These are phyloP conservation scores for Omphaloscelis lunosa DNA, from an alignment of 2,888 invertebrate genomes.

Conservation along the genomic window DNA sequence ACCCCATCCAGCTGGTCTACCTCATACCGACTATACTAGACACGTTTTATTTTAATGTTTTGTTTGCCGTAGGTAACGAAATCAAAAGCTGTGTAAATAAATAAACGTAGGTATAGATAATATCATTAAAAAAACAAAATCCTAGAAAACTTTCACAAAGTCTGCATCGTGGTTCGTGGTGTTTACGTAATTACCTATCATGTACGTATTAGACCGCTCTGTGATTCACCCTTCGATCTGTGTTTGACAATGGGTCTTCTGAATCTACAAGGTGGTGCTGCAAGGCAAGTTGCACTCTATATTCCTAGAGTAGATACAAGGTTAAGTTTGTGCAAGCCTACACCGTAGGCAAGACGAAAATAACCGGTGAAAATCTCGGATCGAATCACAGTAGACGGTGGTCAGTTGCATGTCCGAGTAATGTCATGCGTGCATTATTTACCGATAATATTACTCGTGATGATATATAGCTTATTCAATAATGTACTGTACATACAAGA, in stretches of 20 bases:
- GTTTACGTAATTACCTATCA: too few relatives aligned
- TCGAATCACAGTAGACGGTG: conserved; percentile 2
- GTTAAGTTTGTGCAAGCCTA: background rate
- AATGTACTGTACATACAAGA: background rate
- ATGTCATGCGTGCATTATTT: conserved; percentile 5
- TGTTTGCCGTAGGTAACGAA: too few relatives aligned
- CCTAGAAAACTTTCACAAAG: too few relatives aligned
- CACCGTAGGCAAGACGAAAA: conserved; percentile 9
- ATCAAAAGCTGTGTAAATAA: too few relatives aligned
- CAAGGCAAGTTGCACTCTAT: background rate
- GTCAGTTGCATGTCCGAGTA: background rate
- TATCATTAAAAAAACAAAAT: too few relatives aligned
- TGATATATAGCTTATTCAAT: background rate
- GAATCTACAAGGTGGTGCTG: background rate
- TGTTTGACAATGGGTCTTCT: background rate
- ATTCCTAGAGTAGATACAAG: background rate
- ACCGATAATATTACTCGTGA: background rate
- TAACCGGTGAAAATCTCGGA: conserved; percentile 15
- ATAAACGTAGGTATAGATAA: too few relatives aligned
- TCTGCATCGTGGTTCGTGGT: too few relatives aligned
- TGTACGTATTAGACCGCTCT: background rate
- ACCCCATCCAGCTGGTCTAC: too few relatives aligned
- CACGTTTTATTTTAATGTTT: too few relatives aligned
- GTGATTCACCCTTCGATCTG: background rate
- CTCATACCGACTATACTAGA: too few relatives aligned